A percentile compares a stretch with the other conserved stretches of the same genome.
Evolutionary conservation across 1,140 invertebrate species (phyloP).

Genomic region (Anadara kagoshimensis): DNA sequence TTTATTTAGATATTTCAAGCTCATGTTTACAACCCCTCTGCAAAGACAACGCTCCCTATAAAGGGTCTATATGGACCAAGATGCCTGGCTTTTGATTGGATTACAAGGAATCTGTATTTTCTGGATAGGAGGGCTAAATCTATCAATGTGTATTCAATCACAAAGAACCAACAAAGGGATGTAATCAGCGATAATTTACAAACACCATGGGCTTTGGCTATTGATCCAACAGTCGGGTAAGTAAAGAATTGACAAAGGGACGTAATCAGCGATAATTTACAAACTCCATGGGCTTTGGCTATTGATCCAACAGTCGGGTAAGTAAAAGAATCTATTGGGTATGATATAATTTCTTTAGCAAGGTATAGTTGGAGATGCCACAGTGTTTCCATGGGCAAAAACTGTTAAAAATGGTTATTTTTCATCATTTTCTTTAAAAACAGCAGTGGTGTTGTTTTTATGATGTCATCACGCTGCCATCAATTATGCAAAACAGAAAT

Average conservation of each 20-base stretch:
- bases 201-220: conserved; percentile 89
- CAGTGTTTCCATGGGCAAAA: no score
- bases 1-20: conserved; percentile 64
- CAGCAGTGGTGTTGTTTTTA: no score
- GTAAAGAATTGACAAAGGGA: conserved; percentile 81
- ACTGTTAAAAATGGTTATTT: no score
- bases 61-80: conserved; percentile 78
- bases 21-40: conserved; percentile 67
- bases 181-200: conserved; percentile 91
- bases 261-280: conserved; percentile 89
- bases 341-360: no score
- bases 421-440: no score
- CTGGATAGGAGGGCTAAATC: conserved; percentile 92
- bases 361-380: no score
- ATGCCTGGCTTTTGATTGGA: conserved; percentile 96
- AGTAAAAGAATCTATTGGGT: conserved; percentile 44
- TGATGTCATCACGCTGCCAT: no score
- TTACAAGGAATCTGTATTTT: conserved; percentile 96
- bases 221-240: conserved; percentile 91
- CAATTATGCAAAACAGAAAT: no score
- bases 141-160: conserved; percentile 94
- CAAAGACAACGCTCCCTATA: conserved; percentile 38
- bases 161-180: conserved; percentile 87
- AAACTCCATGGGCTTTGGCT: conserved; percentile 91
- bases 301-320: conserved; percentile 91